Evolutionary conservation across 2,888 invertebrate species (phyloP).

Genomic region (Drosophila histrio): DNA sequence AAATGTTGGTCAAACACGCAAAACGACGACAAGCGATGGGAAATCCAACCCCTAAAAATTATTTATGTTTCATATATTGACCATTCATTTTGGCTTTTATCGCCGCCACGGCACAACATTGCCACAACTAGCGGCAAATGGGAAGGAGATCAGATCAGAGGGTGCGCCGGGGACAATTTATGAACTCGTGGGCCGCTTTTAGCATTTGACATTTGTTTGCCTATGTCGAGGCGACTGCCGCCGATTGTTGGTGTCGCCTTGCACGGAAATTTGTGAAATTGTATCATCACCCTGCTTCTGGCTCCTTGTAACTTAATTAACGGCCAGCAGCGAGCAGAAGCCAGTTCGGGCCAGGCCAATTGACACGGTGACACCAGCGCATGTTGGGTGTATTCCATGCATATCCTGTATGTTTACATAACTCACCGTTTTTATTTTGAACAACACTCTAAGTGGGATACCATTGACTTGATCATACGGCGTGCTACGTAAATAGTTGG

Average conservation of each 20-base stretch:
- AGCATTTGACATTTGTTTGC: slow-evolving; percentile 74
- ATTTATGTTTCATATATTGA: slow-evolving; percentile 76
- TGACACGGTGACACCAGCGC: slow-evolving; percentile 74
- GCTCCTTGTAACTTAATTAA: slow-evolving; percentile 73
- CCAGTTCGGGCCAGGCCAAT: slow-evolving; percentile 50
- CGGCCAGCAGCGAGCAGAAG: slow-evolving; percentile 9
- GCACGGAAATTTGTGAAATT: slow-evolving; percentile 78
- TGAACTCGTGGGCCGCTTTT: slow-evolving; percentile 59
- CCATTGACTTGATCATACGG: background rate
- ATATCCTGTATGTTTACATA: slow-evolving; percentile 62
- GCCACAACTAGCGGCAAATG: background rate
- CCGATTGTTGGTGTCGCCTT: slow-evolving; percentile 75
- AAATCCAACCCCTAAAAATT: slow-evolving; percentile 74
- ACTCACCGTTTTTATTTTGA: slow-evolving; percentile 48
- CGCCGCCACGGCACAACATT: slow-evolving; percentile 50
- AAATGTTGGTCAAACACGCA: slow-evolving; percentile 76
- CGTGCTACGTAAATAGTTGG: background rate
- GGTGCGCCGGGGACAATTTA: slow-evolving; percentile 73
- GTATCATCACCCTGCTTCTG: slow-evolving; percentile 56
- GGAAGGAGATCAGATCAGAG: slow-evolving; percentile 15
- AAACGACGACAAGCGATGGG: slow-evolving; percentile 38
- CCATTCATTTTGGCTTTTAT: slow-evolving; percentile 79
- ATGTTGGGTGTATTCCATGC: slow-evolving; percentile 30
- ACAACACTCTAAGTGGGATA: background rate
- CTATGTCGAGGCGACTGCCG: slow-evolving; percentile 51